These are phyloP conservation scores for Rhizomys pruinosus DNA, from an alignment of 2,113 vertebrate genomes.

Conservation along the genomic window DNA sequence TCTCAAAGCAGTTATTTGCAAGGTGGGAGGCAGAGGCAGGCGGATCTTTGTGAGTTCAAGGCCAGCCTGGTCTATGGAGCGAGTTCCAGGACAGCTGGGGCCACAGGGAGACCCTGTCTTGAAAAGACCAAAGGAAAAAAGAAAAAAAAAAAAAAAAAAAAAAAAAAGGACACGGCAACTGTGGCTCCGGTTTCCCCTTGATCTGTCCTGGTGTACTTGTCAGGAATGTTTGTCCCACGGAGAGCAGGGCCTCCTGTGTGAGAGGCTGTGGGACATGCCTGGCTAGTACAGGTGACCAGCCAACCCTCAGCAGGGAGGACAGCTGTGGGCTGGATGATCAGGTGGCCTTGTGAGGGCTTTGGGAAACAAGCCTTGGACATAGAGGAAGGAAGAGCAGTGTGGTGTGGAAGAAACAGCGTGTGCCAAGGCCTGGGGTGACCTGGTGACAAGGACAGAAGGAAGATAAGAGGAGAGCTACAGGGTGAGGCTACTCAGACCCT, in stretches of 20 bases:
- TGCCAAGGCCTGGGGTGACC: not conserved
- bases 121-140: too few species aligned
- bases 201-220: not conserved
- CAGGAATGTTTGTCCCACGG: fast-evolving
- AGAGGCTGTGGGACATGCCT: too few species aligned
- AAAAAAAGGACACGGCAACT: not conserved
- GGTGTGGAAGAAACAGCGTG: not conserved
- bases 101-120: too few species aligned
- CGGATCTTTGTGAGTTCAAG: too few species aligned
- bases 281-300: not conserved
- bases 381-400: not conserved
- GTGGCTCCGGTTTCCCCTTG: fast-evolving
- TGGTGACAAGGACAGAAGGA: too few species aligned
- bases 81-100: too few species aligned
- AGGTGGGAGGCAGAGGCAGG: too few species aligned
- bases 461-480: not conserved
- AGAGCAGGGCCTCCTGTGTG: not conserved
- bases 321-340: not conserved
- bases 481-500: not conserved
- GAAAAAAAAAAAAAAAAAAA: too few species aligned
- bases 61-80: too few species aligned
- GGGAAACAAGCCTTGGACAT: not conserved
- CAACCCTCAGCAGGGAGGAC: not conserved
- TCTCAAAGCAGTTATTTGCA: not conserved
- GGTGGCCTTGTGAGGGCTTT: not conserved